Conservation (phyloP, 2,797 vertebrate genomes). For the Clarias pachynema region DNA sequence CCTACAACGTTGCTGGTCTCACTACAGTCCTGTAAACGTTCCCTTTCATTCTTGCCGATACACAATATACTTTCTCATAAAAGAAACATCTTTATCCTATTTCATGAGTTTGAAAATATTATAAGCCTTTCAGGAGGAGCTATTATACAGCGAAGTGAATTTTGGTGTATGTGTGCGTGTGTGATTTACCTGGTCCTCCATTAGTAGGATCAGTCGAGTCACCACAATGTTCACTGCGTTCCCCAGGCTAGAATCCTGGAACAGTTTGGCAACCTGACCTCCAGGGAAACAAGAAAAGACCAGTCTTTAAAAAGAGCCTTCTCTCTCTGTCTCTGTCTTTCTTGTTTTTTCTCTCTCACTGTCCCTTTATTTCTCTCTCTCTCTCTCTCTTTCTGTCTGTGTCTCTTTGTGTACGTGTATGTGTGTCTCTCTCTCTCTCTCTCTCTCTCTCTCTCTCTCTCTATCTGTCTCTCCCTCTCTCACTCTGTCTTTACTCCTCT, state of each 20-base stretch:
- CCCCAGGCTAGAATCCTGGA: slow-evolving; percentile 99
- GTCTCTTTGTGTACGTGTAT: too few species aligned
- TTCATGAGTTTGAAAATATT: neutral
- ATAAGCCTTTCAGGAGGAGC: neutral
- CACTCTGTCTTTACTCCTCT: neutral
- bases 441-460: neutral
- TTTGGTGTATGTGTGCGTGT: slow-evolving; percentile 1
- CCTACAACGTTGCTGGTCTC: too few species aligned
- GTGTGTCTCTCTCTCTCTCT: slow-evolving; percentile 29
- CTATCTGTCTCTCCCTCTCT: neutral
- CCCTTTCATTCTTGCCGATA: too few species aligned
- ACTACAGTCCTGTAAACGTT: too few species aligned
- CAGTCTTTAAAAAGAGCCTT: slow-evolving; percentile 91
- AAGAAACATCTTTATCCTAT: neutral
- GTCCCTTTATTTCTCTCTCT: neutral
- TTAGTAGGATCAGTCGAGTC: slow-evolving; percentile 94
- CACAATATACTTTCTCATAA: neutral
- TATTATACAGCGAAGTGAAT: neutral
- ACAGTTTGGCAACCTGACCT: slow-evolving; percentile 99
- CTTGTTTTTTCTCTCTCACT: neutral
- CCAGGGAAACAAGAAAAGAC: slow-evolving; percentile 99
- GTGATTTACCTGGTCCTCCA: slow-evolving; percentile 91
- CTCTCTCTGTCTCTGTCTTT: slow-evolving; percentile 27
- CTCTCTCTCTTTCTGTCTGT: neutral
- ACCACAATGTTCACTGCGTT: slow-evolving; percentile 97